Evolutionary conservation across 2,797 vertebrate species (phyloP), one percentile per base, ranked within the genome.

Genomic region (Limosa lapponica): DNA sequence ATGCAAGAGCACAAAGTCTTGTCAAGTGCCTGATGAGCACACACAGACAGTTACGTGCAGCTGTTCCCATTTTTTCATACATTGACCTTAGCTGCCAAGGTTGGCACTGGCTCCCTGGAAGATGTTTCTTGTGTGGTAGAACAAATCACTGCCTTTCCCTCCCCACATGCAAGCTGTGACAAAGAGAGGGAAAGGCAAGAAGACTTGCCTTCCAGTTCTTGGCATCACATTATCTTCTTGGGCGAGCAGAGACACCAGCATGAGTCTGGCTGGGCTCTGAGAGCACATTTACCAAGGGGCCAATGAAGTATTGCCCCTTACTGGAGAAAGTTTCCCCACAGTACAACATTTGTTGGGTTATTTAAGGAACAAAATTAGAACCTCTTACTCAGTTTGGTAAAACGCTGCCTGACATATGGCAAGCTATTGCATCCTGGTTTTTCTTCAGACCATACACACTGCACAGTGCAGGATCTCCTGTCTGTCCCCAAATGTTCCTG

Each of bases 121-220:
- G 25, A 44, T 27, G 6, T 72, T 72, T 75, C n/a, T 61, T 2
- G 0, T 39, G 22, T 7, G 4, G n/a, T 43, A 39, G 66, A 73
- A 69, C 30, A 59, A 92, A 71, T 49, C 25, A 9, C 37, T 89
- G 58, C 39, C 48, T 84, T 82, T 87, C 27, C 43, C 14, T 82
- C 49, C 15, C 19, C 25, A n/a, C 4, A 27, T 8, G 23, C 14
- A 65, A 91, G 34, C 0, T 0, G 8, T 46, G 20, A 58, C 72
- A 55, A 55, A 37, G 73, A 71, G 28, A 14, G 16, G 37, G 46
- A 80, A 61, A 32, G 39, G 41, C 54, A 77, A 28, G 8, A 83
- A 48, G 46, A n/a, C 11, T 32, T 44, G 11, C 16, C 22, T 93
- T 84, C 41, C 55, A 83, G 44, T 27, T 89, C 20, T 39, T 49